A percentile compares a stretch with the other conserved stretches of the same genome.
Evolutionary conservation across 2,888 invertebrate genomes (phyloP).

Genomic region (Chrysina gloriosa): DNA sequence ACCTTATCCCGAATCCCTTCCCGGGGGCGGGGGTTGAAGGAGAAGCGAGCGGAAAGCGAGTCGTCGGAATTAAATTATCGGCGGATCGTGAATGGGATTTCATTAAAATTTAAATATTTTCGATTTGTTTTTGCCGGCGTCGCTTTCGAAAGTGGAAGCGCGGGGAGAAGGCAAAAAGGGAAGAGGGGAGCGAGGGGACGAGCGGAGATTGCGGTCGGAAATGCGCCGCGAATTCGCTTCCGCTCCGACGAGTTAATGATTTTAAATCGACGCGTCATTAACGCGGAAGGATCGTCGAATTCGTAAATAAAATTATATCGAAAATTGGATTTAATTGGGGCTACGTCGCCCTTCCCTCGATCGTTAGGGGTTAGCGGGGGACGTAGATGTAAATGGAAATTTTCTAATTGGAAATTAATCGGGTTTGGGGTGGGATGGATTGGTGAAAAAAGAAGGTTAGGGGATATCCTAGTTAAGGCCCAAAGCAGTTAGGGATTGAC

Average conservation of each 20-base stretch:
- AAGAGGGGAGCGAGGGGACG: background rate
- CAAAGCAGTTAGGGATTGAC: too few species aligned
- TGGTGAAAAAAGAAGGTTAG: too few species aligned
- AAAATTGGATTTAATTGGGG: background rate
- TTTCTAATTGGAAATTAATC: constrained; percentile 27
- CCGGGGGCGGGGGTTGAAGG: too few species aligned
- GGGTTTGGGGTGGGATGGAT: constrained; percentile 5
- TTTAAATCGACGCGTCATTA: constrained; percentile 10
- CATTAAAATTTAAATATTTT: constrained; percentile 34
- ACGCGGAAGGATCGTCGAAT: background rate
- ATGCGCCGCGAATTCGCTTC: background rate
- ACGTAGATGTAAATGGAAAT: background rate
- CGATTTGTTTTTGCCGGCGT: constrained; percentile 9
- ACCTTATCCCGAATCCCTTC: background rate
- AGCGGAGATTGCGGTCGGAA: constrained; percentile 4
- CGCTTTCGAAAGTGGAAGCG: background rate
- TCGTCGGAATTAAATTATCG: constrained; percentile 18
- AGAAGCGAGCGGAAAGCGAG: background rate
- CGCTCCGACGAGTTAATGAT: constrained; percentile 23
- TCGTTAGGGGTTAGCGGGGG: too few species aligned
- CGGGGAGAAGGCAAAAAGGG: background rate
- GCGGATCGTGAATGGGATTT: constrained; percentile 18
- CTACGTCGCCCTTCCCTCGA: too few species aligned
- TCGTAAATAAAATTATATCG: constrained; percentile 4
- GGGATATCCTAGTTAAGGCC: too few species aligned